Percentiles rank a stretch among this genome's conserved stretches.
Evolutionary conservation across 2,797 vertebrate species (phyloP).

Genomic region (Sparus aurata): DNA sequence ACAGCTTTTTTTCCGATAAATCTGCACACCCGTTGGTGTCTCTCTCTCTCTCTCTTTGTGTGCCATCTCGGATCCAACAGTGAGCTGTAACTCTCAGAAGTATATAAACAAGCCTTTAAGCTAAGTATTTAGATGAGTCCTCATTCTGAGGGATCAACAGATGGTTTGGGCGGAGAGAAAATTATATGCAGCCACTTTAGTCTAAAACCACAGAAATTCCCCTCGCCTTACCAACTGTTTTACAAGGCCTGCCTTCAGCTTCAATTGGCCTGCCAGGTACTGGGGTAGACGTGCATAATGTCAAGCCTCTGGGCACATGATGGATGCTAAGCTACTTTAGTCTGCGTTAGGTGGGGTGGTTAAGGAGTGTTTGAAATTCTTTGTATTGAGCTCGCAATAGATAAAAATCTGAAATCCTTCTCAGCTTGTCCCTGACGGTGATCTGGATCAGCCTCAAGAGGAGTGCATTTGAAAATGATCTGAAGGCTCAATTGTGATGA

Average conservation of each 20-base stretch:
- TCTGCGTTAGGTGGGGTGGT: background rate
- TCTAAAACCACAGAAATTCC: conserved; percentile 81
- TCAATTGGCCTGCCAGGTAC: conserved; percentile 65
- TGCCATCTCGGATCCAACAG: conserved; percentile 12
- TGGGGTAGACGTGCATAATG: conserved; percentile 18
- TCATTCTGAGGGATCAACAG: conserved; percentile 67
- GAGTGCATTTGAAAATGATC: conserved; percentile 54
- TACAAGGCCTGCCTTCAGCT: conserved; percentile 47
- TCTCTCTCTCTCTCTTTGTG: background rate
- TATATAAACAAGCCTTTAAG: conserved; percentile 31
- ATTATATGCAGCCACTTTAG: conserved; percentile 78
- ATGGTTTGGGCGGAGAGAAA: conserved; percentile 81
- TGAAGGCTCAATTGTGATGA: conserved; percentile 25
- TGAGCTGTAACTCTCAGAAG: conserved; percentile 1
- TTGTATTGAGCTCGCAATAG: conserved; percentile 32
- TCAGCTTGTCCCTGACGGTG: conserved; percentile 32
- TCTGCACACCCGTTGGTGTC: background rate
- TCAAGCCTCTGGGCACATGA: conserved; percentile 38
- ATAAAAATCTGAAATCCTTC: conserved; percentile 46
- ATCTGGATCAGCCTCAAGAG: conserved; percentile 55
- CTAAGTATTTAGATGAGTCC: conserved; percentile 42
- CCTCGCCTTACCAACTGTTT: conserved; percentile 56
- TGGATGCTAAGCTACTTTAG: conserved; percentile 46
- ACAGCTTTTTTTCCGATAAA: background rate
- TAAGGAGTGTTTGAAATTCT: conserved; percentile 23